phyloP scores from a whole-genome alignment of 2,797 vertebrate species.

The Myoxocephalus aenaeus region DNA sequence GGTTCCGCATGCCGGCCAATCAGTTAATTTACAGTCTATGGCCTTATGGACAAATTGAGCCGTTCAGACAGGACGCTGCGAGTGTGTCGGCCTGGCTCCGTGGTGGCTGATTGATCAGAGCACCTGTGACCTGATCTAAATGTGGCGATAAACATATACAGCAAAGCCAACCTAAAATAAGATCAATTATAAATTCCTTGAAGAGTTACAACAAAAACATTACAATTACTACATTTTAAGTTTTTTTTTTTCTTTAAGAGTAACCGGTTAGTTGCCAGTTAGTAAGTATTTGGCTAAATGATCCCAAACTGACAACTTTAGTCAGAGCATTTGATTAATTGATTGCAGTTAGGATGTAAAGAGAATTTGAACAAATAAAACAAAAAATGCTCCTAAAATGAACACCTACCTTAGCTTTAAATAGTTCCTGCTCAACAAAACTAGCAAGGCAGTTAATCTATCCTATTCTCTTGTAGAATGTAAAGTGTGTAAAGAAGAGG shows the following conservation, averaged over 20 bases:
- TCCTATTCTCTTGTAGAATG: neutral
- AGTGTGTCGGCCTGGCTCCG: too few species aligned
- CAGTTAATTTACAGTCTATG: too few species aligned
- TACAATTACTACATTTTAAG: too few species aligned
- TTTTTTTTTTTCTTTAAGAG: too few species aligned
- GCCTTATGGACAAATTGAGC: neutral
- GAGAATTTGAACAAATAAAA: neutral
- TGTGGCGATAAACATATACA: neutral
- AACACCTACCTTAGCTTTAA: neutral
- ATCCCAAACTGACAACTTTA: neutral
- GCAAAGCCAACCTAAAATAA: neutral
- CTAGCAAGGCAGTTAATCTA: neutral
- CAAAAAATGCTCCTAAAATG: too few species aligned
- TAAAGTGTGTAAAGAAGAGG: neutral
- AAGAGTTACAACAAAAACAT: too few species aligned
- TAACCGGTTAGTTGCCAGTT: neutral
- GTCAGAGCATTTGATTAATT: too few species aligned
- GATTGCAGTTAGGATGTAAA: neutral
- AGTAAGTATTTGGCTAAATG: neutral
- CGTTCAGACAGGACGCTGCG: neutral
- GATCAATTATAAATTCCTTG: neutral
- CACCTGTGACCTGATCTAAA: neutral
- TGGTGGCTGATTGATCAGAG: too few species aligned
- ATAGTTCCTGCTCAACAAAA: neutral
- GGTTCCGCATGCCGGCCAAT: neutral